Evolutionary conservation across 2,888 invertebrate genomes (phyloP), one percentile per base, ranked within the genome.

Genomic region (Dichetophora obliterata): DNA sequence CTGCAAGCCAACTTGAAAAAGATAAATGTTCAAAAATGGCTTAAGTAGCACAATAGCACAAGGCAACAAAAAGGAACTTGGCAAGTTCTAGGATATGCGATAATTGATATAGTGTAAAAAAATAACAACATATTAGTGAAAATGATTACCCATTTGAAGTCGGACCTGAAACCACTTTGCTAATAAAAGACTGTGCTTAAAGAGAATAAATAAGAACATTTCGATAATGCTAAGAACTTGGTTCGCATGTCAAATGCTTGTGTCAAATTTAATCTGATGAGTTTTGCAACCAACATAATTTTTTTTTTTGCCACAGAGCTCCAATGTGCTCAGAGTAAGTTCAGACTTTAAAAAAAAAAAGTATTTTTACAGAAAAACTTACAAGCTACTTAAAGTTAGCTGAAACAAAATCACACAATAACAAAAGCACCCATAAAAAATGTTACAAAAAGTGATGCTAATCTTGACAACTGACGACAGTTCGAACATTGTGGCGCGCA

Each of bases 381-480:
- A 77, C 77, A 76, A 78, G 76, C 78, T 76, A 78, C 74, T 78
- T 78, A 76, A 78, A 65, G 11, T 50, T 22, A 63, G 34, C 48
- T 43, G 48, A 66, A 72, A 65, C 27, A 34, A 61, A 75, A 72
- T 63, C 68, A 75, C 37, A 66, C 37, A 59, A n/a, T n/a, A n/a
- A 65, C 16, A 69, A 37, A 14, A 43, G 27, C 59, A 19, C n/a
- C 57, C 16, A 31, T 52, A 54, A 65, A 74, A 74, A 50, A 65
- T 65, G 52, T 54, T 52, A 65, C 65, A 65, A 63, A 78, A 74
- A 75, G 74, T 77, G 80, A 80, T 80, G 78, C 78, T 77, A 76
- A 80, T 80, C 80, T 80, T 77, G 80, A 80, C 80, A 78, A 80
- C 78, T 80, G 80, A 80, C 80, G 80, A 80, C 77, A 75, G 78